These are phyloP conservation scores for Pachymerium ferrugineum DNA, from an alignment of 2,888 invertebrate genomes.

Conservation along the genomic window DNA sequence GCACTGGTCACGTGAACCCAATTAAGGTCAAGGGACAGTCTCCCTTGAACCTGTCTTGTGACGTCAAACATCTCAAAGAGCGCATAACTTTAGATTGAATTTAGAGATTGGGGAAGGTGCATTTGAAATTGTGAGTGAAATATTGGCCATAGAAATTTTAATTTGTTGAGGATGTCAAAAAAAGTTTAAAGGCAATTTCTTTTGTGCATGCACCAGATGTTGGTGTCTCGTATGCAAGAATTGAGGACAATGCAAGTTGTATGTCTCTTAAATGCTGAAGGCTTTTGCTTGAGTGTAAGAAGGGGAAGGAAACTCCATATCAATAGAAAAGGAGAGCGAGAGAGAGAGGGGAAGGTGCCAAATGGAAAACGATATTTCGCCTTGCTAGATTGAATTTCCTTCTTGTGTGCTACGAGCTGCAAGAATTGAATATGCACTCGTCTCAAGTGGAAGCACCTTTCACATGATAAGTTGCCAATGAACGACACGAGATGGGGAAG, in stretches of 20 bases:
- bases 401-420: conserved; percentile 17
- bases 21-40: no score
- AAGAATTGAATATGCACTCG: conserved; percentile 21
- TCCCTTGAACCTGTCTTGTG: no score
- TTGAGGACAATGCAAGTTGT: conserved; percentile 3
- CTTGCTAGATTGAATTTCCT: conserved; percentile 18
- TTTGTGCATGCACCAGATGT: not conserved
- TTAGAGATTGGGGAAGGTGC: not conserved
- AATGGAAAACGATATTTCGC: conserved; percentile 21
- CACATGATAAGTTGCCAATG: conserved; percentile 21
- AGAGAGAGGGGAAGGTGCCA: conserved; percentile 6
- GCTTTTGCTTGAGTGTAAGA: conserved; percentile 5
- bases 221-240: not conserved
- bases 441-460: conserved; percentile 15
- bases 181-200: conserved; percentile 3
- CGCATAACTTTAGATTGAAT: not conserved
- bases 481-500: conserved; percentile 10
- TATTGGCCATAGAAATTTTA: not conserved
- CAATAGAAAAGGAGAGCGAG: conserved; percentile 3
- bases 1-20: no score
- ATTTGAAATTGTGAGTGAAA: not conserved
- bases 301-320: conserved; percentile 11
- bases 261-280: conserved; percentile 5
- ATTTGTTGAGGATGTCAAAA: not conserved
- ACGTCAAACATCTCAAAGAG: no score